Conservation (phyloP, 1,140 invertebrate genomes). For the Bombyx mandarina region DNA sequence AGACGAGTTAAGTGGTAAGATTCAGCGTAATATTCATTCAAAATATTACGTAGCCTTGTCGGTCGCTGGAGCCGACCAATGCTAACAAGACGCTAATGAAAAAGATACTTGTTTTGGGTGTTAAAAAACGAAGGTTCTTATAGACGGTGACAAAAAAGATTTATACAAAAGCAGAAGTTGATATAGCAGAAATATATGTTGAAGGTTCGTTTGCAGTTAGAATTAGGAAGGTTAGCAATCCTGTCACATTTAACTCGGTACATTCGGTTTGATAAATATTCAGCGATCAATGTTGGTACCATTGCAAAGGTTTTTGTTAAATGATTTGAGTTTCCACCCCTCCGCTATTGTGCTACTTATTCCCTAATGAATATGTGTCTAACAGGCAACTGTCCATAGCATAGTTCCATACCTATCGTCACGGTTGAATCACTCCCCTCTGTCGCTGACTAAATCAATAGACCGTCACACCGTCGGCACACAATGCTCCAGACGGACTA, state of each 20-base stretch:
- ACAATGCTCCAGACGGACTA: slow-evolving; percentile 31
- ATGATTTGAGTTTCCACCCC: not conserved
- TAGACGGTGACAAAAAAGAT: not conserved
- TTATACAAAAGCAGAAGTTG: no score
- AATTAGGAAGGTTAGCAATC: no score
- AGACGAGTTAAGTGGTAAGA: not conserved
- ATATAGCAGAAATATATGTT: no score
- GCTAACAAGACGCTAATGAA: slow-evolving; percentile 9
- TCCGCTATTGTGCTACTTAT: not conserved
- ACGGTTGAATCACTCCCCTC: slow-evolving; percentile 49
- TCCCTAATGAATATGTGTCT: slow-evolving; percentile 14
- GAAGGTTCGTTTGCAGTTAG: no score
- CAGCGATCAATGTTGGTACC: not conserved
- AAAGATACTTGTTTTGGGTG: slow-evolving; percentile 8
- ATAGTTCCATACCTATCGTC: slow-evolving; percentile 15
- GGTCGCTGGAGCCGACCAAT: not conserved
- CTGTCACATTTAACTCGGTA: not conserved
- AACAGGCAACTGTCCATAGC: no score
- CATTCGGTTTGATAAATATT: not conserved
- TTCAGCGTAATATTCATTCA: not conserved
- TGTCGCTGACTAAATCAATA: slow-evolving; percentile 54
- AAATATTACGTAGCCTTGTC: not conserved
- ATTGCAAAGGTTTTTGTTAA: no score
- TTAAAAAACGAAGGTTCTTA: slow-evolving; percentile 3
- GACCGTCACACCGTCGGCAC: slow-evolving; percentile 24